These are phyloP conservation scores for Heliothis peltigera DNA, from an alignment of 2,888 invertebrate species.

Conservation along the genomic window DNA sequence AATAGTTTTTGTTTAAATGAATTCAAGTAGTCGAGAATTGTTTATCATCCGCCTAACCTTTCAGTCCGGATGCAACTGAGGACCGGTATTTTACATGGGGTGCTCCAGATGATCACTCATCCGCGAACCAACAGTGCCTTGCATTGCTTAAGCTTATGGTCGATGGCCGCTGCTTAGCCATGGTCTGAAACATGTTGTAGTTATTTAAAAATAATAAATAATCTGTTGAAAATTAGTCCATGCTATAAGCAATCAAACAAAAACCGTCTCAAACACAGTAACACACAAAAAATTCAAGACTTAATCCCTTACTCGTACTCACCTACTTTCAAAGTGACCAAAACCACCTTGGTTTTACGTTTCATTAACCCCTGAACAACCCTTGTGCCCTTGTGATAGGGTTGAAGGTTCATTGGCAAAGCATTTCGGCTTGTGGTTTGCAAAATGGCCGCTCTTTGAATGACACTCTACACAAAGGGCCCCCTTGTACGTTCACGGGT, in stretches of 20 bases:
- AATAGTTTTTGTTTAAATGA: slow-evolving; percentile 46
- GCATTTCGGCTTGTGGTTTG: slow-evolving; percentile 35
- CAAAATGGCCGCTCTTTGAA: slow-evolving; percentile 56
- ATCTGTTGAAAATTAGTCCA: not conserved
- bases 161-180: too few relatives aligned
- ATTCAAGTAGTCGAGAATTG: slow-evolving; percentile 10
- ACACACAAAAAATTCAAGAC: slow-evolving; percentile 47
- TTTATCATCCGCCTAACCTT: too few relatives aligned
- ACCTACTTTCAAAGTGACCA: slow-evolving; percentile 59
- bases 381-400: slow-evolving; percentile 11
- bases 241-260: not conserved
- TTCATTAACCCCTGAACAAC: slow-evolving; percentile 11
- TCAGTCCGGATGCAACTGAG: too few relatives aligned
- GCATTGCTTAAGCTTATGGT: too few relatives aligned
- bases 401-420: slow-evolving; percentile 26
- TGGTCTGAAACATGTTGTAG: too few relatives aligned
- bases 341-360: slow-evolving; percentile 22
- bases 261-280: slow-evolving; percentile 18
- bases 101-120: too few relatives aligned
- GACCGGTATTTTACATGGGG: too few relatives aligned
- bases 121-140: too few relatives aligned
- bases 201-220: too few relatives aligned
- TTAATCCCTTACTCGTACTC: slow-evolving; percentile 54
- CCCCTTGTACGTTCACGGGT: slow-evolving; percentile 55
- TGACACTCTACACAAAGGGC: slow-evolving; percentile 62